Conservation (phyloP, 1,140 invertebrate genomes). For the Hetaerina americana region DNA sequence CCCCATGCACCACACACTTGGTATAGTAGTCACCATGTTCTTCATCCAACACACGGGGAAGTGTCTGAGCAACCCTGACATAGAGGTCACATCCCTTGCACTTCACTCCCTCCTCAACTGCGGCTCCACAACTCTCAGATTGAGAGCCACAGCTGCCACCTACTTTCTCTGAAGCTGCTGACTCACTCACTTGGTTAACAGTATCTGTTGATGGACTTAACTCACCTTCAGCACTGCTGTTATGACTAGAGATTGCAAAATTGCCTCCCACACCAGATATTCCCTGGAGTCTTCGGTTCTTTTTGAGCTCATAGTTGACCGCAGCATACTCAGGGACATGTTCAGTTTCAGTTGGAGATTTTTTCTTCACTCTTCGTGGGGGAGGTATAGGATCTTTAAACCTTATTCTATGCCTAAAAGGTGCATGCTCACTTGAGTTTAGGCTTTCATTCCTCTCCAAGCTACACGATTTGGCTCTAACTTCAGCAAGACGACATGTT, state of each 20-base stretch:
- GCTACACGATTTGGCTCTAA: not conserved
- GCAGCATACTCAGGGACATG: slow-evolving; percentile 11
- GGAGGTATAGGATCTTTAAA: not conserved
- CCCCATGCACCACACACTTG: no score
- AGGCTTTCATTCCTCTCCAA: not conserved
- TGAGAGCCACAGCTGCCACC: not conserved
- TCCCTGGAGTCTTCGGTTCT: slow-evolving; percentile 2
- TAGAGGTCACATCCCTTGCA: no score
- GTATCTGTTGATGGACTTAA: no score
- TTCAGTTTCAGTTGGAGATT: not conserved
- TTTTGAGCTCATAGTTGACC: slow-evolving; percentile 13
- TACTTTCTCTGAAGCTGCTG: not conserved
- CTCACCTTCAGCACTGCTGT: no score
- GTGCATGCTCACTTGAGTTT: not conserved
- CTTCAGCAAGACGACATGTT: not conserved
- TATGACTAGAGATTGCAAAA: no score
- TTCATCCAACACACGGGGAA: no score
- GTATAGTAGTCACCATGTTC: no score
- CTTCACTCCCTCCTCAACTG: no score
- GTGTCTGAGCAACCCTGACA: no score
- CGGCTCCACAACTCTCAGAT: not conserved
- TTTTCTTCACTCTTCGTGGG: not conserved
- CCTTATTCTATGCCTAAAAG: no score
- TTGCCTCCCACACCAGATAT: not conserved
- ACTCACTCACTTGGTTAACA: not conserved